phyloP scores from a whole-genome alignment of 2,888 invertebrate genomes.

The Laothoe populi region DNA sequence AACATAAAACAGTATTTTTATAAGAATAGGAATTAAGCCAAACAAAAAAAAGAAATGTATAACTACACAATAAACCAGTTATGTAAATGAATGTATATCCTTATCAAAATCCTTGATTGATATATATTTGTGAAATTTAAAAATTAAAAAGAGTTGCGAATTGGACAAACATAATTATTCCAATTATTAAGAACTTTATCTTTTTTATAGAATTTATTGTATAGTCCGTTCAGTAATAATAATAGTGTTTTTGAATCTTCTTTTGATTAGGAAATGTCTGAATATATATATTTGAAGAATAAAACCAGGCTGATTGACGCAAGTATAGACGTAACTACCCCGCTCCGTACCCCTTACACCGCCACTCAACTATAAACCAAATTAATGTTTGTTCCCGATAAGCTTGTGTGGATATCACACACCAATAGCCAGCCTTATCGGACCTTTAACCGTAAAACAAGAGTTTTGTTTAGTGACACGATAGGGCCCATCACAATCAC shows the following conservation, averaged over 20 bases:
- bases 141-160: not conserved
- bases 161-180: not conserved
- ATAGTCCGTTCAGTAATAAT: not conserved
- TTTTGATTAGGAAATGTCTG: conserved; percentile 5
- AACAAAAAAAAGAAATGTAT: no score
- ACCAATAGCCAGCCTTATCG: conserved; percentile 29
- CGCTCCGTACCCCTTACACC: conserved; percentile 43
- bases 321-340: conserved; percentile 49
- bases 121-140: not conserved
- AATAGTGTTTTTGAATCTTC: not conserved
- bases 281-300: not conserved
- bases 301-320: conserved; percentile 64
- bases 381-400: conserved; percentile 73
- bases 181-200: not conserved
- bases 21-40: no score
- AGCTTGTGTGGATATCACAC: conserved; percentile 50
- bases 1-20: no score
- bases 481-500: conserved; percentile 6
- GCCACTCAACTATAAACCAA: conserved; percentile 70
- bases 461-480: conserved; percentile 22
- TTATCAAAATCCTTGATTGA: not conserved
- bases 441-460: conserved; percentile 25
- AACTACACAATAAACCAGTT: no score
- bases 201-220: not conserved
- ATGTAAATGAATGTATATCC: not conserved